Conservation (phyloP, 1,140 invertebrate species). For the Penaeus indicus region DNA sequence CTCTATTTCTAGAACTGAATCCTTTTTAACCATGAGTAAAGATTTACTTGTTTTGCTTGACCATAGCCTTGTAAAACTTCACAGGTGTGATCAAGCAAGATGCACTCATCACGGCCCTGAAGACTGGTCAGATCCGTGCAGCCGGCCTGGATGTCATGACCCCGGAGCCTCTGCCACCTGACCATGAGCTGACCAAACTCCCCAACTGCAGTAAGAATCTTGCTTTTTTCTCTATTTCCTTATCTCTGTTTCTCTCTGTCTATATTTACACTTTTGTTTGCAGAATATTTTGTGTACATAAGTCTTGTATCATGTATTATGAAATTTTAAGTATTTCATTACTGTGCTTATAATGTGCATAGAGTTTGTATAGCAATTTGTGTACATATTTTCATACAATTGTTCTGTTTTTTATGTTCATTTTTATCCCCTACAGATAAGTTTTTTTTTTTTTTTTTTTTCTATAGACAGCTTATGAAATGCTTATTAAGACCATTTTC, state of each 20-base stretch:
- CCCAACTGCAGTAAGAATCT: slow-evolving; percentile 75
- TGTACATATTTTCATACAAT: too few relatives aligned
- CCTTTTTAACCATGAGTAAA: neutral
- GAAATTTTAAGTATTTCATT: too few relatives aligned
- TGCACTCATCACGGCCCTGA: slow-evolving; percentile 76
- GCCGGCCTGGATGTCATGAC: slow-evolving; percentile 94
- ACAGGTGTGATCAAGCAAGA: slow-evolving; percentile 82
- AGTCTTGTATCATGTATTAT: too few relatives aligned
- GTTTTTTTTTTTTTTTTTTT: too few relatives aligned
- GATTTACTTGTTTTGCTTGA: neutral
- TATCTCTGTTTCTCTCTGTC: neutral
- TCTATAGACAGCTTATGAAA: too few relatives aligned
- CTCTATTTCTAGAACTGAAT: neutral
- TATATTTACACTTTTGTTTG: neutral
- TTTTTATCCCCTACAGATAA: too few relatives aligned
- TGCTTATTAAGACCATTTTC: too few relatives aligned
- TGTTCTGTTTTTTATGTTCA: too few relatives aligned
- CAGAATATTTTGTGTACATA: too few relatives aligned
- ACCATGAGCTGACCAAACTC: slow-evolving; percentile 83
- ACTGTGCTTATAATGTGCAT: too few relatives aligned
- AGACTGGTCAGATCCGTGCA: slow-evolving; percentile 81
- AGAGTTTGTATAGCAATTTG: too few relatives aligned
- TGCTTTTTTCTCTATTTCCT: neutral
- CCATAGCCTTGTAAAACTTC: neutral
- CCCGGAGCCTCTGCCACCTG: slow-evolving; percentile 90